Base-by-base conservation (phyloP, 2,888 invertebrate species). In the Pristionchus exspectatus region DNA sequence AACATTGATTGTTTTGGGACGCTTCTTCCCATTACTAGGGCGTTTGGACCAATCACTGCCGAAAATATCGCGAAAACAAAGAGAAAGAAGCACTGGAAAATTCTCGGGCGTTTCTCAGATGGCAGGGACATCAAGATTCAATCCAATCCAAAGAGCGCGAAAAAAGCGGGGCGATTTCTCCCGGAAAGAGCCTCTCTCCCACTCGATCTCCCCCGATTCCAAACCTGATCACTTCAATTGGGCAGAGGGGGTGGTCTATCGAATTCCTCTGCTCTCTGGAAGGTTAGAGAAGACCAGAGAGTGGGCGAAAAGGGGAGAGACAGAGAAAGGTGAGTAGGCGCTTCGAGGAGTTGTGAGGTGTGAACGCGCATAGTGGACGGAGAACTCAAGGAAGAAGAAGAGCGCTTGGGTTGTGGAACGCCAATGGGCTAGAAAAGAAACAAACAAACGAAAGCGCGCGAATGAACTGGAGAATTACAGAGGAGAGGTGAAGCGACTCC, bases 161-260 rank as follows among this genome's bases (percentile, higher is more conserved):
- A 81, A 81, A 81, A 81, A 50, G 27, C 74, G 44, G 44, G 81
- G 81, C 50, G 81, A 81, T 81, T 77, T 77, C 38, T 24, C 44
- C 74, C 74, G 74, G 74, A 74, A 74, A 74, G 74, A 74, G 81
- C 50, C 81, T 30, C 21, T 81, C 81, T n/a, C 77, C 38, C 77
- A 24, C 44, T 77, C n/a, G 24, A 63, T 63, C 81, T 24, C 50
- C 54, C 7, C 9, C 50, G 50, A 50, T 50, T 81, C 81, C 33
- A 81, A 81, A 81, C 81, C 81, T 81, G 81, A 81, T 54, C 81
- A 81, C 81, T 81, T 81, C 81, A 81, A 81, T 81, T n/a, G 18
- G n/a, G 12, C 12, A 14, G 27, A 24, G 69, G 69, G 56, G 16
- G 16, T 21, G 56, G 3, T 56, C 18, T 56, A n/a, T 63, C n/a